Evolutionary conservation across 2,113 vertebrate species (phyloP).

Genomic region (Hystrix brachyura): DNA sequence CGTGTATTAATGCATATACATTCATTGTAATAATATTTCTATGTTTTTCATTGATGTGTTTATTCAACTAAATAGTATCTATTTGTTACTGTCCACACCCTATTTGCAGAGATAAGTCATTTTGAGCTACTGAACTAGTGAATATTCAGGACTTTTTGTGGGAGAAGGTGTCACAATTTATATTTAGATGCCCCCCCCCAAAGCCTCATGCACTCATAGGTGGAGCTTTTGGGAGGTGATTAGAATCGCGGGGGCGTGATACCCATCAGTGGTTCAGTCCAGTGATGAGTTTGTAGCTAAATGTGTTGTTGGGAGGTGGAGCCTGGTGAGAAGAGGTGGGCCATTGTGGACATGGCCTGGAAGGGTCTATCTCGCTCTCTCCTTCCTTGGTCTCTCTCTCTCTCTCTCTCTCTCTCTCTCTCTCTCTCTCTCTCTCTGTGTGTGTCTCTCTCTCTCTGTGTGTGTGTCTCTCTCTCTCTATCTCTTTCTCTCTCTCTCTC

Average conservation of each 20-base stretch:
- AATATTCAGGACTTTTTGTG: constrained; percentile 24
- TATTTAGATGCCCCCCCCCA: background rate
- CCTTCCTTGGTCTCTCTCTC: background rate
- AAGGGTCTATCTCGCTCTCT: background rate
- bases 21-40: constrained; percentile 1
- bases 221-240: background rate
- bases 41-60: constrained; percentile 25
- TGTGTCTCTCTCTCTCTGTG: background rate
- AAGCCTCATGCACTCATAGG: background rate
- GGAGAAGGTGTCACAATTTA: background rate
- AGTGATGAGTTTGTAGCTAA: background rate
- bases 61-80: constrained; percentile 6
- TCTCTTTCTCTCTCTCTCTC: background rate
- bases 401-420: background rate
- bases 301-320: background rate
- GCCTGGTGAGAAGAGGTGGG: background rate
- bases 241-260: background rate
- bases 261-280: background rate
- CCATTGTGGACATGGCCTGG: background rate
- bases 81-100: background rate
- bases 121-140: background rate
- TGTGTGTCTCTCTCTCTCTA: background rate
- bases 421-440: background rate
- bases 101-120: background rate
- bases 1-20: background rate